Conservation (phyloP, 1,140 invertebrate genomes). For the Portunus trituberculatus region DNA sequence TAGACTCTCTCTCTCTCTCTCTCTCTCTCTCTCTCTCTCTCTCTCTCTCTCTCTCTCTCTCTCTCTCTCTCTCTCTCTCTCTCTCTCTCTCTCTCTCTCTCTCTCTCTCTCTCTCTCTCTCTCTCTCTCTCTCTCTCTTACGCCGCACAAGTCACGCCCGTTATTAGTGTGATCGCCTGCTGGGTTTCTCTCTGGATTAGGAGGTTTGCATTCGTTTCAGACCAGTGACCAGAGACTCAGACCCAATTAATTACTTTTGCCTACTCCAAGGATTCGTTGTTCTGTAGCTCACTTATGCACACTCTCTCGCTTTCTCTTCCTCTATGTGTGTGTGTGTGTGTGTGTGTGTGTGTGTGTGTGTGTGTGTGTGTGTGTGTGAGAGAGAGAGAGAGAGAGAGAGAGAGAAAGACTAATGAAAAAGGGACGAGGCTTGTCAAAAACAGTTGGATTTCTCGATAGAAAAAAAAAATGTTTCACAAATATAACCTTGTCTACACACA, state of each 20-base stretch:
- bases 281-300: no score
- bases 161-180: background rate
- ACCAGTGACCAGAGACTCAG: background rate
- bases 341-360: no score
- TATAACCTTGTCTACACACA: no score
- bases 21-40: background rate
- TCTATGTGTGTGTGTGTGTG: no score
- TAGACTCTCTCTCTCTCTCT: background rate
- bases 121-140: background rate
- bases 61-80: background rate
- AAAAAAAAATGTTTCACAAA: no score
- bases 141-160: background rate
- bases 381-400: no score
- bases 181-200: background rate
- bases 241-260: background rate
- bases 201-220: background rate
- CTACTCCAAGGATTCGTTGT: background rate
- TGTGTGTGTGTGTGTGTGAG: no score
- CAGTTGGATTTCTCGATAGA: no score
- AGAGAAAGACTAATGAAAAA: no score
- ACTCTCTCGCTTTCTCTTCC: background rate
- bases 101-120: background rate
- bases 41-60: background rate
- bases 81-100: background rate
- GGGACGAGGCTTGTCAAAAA: no score